Base-by-base conservation (phyloP, 2,797 vertebrate species). In the Rhynchonycteris naso region DNA sequence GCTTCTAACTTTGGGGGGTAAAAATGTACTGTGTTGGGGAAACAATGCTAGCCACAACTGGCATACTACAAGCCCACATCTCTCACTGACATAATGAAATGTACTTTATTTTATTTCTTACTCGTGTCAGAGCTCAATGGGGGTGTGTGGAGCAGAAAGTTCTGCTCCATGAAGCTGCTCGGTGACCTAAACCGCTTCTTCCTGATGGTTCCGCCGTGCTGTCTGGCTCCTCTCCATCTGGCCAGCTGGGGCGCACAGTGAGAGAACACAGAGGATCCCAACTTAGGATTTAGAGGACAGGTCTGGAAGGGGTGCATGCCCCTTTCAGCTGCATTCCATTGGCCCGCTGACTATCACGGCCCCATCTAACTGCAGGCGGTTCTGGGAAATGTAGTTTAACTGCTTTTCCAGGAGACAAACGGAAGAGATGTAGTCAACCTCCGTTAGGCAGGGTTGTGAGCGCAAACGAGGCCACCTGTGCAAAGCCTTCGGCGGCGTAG, bases 61-160 rank as follows among this genome's bases (percentile, higher is more conserved):
- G 75, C 10, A 2, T 13, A n/a, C 28, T 16, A 43, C 18, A 35
- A 33, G 0, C 18, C 38, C 4, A 43, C 16, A 11, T 4, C 1
- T 47, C 21, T 63, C 56, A 1, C 33, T 24, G 22, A 7, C 79
- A 75, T 76, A 33, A 28, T 30, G 21, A 79, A 65, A 69, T 2
- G 1, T 1, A 30, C 21, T 63, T 54, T 19, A 50, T 9, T 63
- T 47, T 19, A 50, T 9, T 66, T n/a, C 56, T 26, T 2, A 19
- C 22, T 68, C 33, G 5, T 2, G 3, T 35, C 26, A 1, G 21
- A 24, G 2, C 12, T 8, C 10, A 3, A 0, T 5, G 50, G 11
- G 12, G 8, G 2, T n/a, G 22, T 74, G 22, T 11, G 30, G 35
- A 30, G 12, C 5, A 15, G 50, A 7, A 43, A 24, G 26, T 28